phyloP scores from a whole-genome alignment of 1,140 invertebrate species.

The Pararge aegeria region DNA sequence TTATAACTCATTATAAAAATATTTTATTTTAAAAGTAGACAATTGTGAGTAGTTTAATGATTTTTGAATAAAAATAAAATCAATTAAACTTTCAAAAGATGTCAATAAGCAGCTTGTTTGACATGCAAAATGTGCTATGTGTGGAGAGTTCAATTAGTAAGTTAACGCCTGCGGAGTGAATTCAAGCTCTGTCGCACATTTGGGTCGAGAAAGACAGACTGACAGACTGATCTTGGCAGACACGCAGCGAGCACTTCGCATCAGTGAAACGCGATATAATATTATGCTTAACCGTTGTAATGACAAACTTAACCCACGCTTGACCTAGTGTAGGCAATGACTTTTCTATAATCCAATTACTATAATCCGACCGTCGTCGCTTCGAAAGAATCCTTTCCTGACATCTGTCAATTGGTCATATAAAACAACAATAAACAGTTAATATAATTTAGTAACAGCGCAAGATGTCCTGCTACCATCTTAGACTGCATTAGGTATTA shows the following conservation, averaged over 20 bases:
- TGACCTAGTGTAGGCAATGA: neutral
- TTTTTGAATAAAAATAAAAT: no score
- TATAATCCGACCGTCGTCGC: no score
- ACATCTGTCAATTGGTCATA: no score
- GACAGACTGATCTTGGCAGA: conserved; percentile 24
- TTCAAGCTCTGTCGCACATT: conserved; percentile 27
- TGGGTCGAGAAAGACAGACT: conserved; percentile 28
- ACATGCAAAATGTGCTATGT: conserved; percentile 20
- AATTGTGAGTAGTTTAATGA: no score
- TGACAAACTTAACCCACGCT: conserved; percentile 2
- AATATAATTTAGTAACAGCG: no score
- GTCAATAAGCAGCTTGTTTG: neutral
- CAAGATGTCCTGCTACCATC: no score
- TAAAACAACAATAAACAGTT: no score
- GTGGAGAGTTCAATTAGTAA: conserved; percentile 32
- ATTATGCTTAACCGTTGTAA: conserved; percentile 15
- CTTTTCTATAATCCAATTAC: no score
- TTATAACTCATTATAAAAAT: no score
- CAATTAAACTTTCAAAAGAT: neutral
- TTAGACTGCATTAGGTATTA: no score
- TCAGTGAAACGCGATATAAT: conserved; percentile 12
- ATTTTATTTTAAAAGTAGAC: no score
- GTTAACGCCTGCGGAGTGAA: conserved; percentile 29
- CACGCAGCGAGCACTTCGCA: conserved; percentile 11
- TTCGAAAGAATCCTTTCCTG: no score